These are phyloP conservation scores for Zaprionus bogoriensis DNA, from an alignment of 2,888 invertebrate genomes.

Conservation along the genomic window DNA sequence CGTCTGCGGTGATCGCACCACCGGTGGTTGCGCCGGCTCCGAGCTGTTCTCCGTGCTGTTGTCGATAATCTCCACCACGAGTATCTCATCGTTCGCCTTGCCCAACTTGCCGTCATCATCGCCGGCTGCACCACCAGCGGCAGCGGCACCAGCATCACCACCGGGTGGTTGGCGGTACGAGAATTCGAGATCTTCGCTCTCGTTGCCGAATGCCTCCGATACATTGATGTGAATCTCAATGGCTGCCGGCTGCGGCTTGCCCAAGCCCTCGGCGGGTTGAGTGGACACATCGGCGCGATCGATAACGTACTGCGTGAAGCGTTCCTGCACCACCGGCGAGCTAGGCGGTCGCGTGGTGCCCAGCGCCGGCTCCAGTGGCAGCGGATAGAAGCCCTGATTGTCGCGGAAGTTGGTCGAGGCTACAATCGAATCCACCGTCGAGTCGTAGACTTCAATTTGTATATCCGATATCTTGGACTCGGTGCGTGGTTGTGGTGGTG, in stretches of 20 bases:
- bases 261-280: slow-evolving; percentile 63
- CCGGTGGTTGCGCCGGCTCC: slow-evolving; percentile 45
- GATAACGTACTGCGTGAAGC: slow-evolving; percentile 80
- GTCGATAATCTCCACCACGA: slow-evolving; percentile 81
- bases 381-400: slow-evolving; percentile 50
- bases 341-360: slow-evolving; percentile 63
- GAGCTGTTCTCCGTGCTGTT: slow-evolving; percentile 74
- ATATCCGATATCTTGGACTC: slow-evolving; percentile 82
- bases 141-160: neutral
- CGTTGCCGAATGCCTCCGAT: slow-evolving; percentile 80
- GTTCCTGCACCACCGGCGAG: slow-evolving; percentile 64
- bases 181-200: slow-evolving; percentile 81
- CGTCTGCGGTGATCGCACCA: slow-evolving; percentile 57
- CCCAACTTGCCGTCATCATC: slow-evolving; percentile 23
- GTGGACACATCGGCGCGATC: slow-evolving; percentile 80
- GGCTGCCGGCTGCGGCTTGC: slow-evolving; percentile 80
- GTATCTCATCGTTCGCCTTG: slow-evolving; percentile 77
- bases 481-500: slow-evolving; percentile 54
- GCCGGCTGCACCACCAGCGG: neutral
- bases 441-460: slow-evolving; percentile 81
- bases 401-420: slow-evolving; percentile 81
- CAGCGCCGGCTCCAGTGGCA: slow-evolving; percentile 30
- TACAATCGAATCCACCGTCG: slow-evolving; percentile 81
- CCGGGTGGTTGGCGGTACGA: slow-evolving; percentile 74
- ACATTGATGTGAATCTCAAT: slow-evolving; percentile 82